Evolutionary conservation across 1,140 invertebrate genomes (phyloP), one percentile per base, ranked within the genome.

Genomic region (Drosophila willistoni): DNA sequence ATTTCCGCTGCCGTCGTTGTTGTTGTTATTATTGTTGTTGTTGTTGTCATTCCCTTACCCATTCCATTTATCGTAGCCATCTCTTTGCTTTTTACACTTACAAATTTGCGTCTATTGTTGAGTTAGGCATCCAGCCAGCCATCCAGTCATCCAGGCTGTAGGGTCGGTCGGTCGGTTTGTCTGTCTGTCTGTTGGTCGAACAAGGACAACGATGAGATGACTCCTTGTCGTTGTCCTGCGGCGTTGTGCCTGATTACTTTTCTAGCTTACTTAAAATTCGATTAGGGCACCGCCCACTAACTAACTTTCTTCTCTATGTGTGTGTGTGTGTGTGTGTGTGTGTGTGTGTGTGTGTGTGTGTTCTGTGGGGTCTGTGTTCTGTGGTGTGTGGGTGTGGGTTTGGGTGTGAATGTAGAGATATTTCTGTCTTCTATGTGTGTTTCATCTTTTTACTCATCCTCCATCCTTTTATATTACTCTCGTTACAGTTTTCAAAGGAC

Each of bases 31-130:
- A 4, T 25, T 25, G 3, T 29, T 29, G 3, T 29, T 29, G 29
- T 29, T 29, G 29, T 29, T 29, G 29, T 29, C 29, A 29, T 29
- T 29, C 29, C 29, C 29, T 29, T 29, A 6, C 6, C 29, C 29
- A 6, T 29, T 29, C 6, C 29, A 29, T 29, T 0, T 25, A 25
- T 25, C 19, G 25, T 25, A 25, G 25, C 25, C 25, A 25, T 55
- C 47, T 69, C 54, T 51, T 66, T 69, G 82, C 82, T 79, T 76
- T 86, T 86, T 82, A 87, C 82, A 82, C 79, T 86, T 87, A 86
- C 82, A 86, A 86, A 86, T 86, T 86, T 86, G 82, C 82, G 82
- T 86, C 82, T 86, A 87, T 86, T 86, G 82, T 84, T 84, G 62
- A 54, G 73, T 22, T 51, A 51, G 44, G 44, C 44, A 47, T 7